phyloP scores from a whole-genome alignment of 2,888 invertebrate species.

The Callimorpha dominula region DNA sequence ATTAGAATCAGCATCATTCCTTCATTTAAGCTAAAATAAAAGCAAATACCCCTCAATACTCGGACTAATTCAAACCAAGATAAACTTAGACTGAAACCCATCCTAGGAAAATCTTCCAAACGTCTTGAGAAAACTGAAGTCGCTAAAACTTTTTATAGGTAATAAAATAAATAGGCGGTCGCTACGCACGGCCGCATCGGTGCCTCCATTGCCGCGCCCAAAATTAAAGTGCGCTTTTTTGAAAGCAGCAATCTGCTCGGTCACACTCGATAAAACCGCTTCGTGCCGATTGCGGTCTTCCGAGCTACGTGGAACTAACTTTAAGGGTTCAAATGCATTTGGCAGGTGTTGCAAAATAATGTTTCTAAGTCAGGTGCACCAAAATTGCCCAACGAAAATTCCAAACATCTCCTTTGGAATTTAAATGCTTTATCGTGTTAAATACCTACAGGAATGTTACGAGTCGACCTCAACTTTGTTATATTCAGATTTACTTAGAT shows the following conservation, averaged over 20 bases:
- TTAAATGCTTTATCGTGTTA: too few species aligned
- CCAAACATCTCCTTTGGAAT: too few species aligned
- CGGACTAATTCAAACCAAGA: slow-evolving; percentile 14
- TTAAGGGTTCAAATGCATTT: slow-evolving; percentile 43
- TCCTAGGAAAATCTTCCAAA: slow-evolving; percentile 44
- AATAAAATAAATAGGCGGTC: slow-evolving; percentile 81
- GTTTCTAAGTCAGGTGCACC: slow-evolving; percentile 11
- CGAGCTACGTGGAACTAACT: slow-evolving; percentile 57
- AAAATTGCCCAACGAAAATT: not conserved
- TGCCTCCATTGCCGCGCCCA: slow-evolving; percentile 68
- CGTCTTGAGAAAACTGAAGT: slow-evolving; percentile 48
- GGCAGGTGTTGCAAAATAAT: slow-evolving; percentile 16
- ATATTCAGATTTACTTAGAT: too few species aligned
- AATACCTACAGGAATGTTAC: too few species aligned
- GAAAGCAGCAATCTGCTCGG: slow-evolving; percentile 78
- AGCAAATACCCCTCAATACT: slow-evolving; percentile 23
- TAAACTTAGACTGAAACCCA: slow-evolving; percentile 23
- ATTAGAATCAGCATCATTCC: not conserved
- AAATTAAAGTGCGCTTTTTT: slow-evolving; percentile 84
- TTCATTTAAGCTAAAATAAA: slow-evolving; percentile 23
- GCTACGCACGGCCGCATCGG: slow-evolving; percentile 76
- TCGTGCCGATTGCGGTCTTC: slow-evolving; percentile 80
- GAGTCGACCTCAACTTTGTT: too few species aligned
- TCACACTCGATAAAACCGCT: slow-evolving; percentile 84
- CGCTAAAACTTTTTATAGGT: slow-evolving; percentile 77